These are phyloP conservation scores for Seriola rivoliana DNA, from an alignment of 2,113 vertebrate species.

Conservation along the genomic window DNA sequence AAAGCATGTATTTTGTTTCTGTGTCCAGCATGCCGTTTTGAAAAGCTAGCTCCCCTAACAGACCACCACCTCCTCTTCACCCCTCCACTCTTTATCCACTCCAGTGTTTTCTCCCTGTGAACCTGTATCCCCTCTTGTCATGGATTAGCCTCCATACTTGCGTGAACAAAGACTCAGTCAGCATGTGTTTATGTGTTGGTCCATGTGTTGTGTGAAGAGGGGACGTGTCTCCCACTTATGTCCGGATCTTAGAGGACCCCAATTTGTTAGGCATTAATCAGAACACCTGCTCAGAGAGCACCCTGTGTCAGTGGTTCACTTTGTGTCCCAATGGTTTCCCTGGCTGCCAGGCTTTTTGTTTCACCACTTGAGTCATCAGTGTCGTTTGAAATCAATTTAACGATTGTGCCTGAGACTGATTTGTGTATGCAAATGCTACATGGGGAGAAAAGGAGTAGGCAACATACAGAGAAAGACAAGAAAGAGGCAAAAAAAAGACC, in stretches of 20 bases:
- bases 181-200: slow-evolving; percentile 72
- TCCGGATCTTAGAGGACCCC: slow-evolving; percentile 78
- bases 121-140: slow-evolving; percentile 72
- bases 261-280: slow-evolving; percentile 84
- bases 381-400: slow-evolving; percentile 84
- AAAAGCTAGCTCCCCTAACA: slow-evolving; percentile 36
- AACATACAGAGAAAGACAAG: slow-evolving; percentile 37
- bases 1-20: slow-evolving; percentile 13
- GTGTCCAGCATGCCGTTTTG: slow-evolving; percentile 9
- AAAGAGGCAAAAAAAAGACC: slow-evolving; percentile 16
- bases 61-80: slow-evolving; percentile 46
- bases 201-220: slow-evolving; percentile 63
- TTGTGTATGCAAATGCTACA: slow-evolving; percentile 82
- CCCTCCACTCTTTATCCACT: slow-evolving; percentile 64
- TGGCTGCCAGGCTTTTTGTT: slow-evolving; percentile 71
- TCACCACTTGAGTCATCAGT: slow-evolving; percentile 84
- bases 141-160: slow-evolving; percentile 75
- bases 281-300: slow-evolving; percentile 81
- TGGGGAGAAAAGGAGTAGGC: slow-evolving; percentile 39
- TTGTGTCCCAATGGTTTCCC: slow-evolving; percentile 64
- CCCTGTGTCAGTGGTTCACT: slow-evolving; percentile 70
- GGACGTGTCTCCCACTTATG: slow-evolving; percentile 75
- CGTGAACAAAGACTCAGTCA: slow-evolving; percentile 76
- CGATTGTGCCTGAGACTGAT: slow-evolving; percentile 80
- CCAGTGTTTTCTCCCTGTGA: slow-evolving; percentile 62